Evolutionary conservation across 2,888 invertebrate genomes (phyloP).

Genomic region (Barypeithes pellucidus): DNA sequence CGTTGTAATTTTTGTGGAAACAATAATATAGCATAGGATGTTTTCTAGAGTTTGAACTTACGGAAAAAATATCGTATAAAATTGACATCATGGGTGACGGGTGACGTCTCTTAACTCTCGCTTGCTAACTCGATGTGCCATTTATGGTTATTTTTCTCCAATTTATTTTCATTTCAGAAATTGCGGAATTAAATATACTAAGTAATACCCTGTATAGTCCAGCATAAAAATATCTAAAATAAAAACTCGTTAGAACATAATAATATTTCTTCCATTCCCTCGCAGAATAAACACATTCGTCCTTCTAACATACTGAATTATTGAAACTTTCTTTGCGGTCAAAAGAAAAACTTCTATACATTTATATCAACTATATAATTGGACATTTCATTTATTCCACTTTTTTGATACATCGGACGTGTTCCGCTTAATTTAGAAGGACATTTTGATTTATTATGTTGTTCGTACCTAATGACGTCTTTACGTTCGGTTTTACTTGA

Average conservation of each 20-base stretch:
- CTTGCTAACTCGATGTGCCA: too few species aligned
- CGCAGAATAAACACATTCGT: not conserved
- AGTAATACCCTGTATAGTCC: too few species aligned
- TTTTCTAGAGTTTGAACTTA: too few species aligned
- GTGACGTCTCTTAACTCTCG: too few species aligned
- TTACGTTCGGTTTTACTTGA: not conserved
- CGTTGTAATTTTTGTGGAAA: too few species aligned
- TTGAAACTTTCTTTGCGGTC: slow-evolving; percentile 12
- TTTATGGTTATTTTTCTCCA: too few species aligned
- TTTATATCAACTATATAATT: slow-evolving; percentile 24
- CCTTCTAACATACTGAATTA: slow-evolving; percentile 2
- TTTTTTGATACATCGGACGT: slow-evolving; percentile 2
- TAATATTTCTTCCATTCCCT: not conserved
- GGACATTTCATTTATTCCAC: not conserved
- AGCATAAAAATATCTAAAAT: not conserved
- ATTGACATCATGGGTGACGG: too few species aligned
- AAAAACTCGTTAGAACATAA: not conserved
- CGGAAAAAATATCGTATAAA: too few species aligned
- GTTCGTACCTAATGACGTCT: not conserved
- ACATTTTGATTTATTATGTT: slow-evolving; percentile 10
- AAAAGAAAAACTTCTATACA: slow-evolving; percentile 23
- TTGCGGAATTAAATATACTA: too few species aligned
- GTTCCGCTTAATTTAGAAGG: slow-evolving; percentile 8
- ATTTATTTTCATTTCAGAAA: too few species aligned
- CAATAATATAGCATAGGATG: too few species aligned